Conservation (phyloP, 2,113 vertebrate species). For the Clupea harengus region DNA sequence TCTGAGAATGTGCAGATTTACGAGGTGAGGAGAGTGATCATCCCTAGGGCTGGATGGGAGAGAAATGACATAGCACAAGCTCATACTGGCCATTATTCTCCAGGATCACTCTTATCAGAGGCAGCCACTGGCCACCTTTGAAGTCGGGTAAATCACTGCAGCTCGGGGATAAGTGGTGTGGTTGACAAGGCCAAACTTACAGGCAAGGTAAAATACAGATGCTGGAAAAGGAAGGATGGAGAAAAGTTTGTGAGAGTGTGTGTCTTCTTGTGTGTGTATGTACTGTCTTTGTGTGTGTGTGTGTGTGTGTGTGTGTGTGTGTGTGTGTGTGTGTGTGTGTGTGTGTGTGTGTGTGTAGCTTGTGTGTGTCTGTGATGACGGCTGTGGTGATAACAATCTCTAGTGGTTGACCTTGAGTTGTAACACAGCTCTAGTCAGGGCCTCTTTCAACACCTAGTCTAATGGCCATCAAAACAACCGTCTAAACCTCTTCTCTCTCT, state of each 20-base stretch:
- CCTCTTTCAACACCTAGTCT: constrained; percentile 33
- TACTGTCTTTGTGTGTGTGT: constrained; percentile 1
- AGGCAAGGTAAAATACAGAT: neutral
- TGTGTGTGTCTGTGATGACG: constrained; percentile 48
- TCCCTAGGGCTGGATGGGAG: neutral
- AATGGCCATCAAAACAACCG: constrained; percentile 31
- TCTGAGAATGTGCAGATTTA: neutral
- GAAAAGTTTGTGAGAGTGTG: neutral
- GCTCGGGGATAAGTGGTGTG: neutral
- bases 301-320: constrained; percentile 29
- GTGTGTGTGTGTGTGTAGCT: constrained; percentile 41
- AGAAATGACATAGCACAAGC: neutral
- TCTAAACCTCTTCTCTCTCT: constrained; percentile 28
- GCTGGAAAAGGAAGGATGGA: neutral
- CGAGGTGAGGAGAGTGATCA: neutral
- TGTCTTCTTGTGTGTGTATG: constrained; percentile 7
- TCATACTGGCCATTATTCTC: neutral
- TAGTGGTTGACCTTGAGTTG: constrained; percentile 44
- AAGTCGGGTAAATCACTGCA: neutral
- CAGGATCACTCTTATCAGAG: neutral
- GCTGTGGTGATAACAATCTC: constrained; percentile 35
- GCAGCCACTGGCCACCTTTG: constrained; percentile 7
- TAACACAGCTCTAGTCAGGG: constrained; percentile 45
- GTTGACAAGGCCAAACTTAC: neutral
- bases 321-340: constrained; percentile 31